Evolutionary conservation across 2,113 vertebrate genomes (phyloP).

Genomic region (Vulpes vulpes): DNA sequence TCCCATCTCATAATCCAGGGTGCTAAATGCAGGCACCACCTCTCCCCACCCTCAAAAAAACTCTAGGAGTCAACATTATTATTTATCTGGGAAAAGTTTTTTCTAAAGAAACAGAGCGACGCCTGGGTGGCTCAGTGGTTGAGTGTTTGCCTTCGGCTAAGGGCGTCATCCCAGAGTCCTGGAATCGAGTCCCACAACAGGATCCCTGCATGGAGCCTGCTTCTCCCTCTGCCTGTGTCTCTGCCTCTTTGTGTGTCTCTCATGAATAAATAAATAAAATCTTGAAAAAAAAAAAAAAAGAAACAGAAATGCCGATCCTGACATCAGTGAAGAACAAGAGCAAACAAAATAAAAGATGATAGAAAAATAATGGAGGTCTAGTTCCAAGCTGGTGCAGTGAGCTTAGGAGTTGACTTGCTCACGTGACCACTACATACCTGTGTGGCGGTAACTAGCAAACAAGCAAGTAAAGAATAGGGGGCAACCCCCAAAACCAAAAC

Average conservation of each 20-base stretch:
- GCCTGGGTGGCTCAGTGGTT: too few relatives aligned
- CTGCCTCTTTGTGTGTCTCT: too few relatives aligned
- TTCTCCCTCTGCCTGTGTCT: too few relatives aligned
- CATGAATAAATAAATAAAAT: too few relatives aligned
- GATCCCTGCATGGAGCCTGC: too few relatives aligned
- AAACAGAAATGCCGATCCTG: background rate
- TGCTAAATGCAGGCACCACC: background rate
- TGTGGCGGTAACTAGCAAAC: background rate
- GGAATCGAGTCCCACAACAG: too few relatives aligned
- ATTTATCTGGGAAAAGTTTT: background rate
- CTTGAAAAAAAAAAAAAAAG: background rate
- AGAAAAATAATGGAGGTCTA: background rate
- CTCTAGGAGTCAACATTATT: background rate
- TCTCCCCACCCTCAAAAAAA: background rate
- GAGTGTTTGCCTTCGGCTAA: too few relatives aligned
- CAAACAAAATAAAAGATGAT: background rate
- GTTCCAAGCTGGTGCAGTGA: background rate
- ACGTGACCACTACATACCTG: accelerated
- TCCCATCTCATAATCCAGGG: background rate
- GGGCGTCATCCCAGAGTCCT: too few relatives aligned
- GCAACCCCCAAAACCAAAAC: background rate
- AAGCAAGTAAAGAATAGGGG: background rate
- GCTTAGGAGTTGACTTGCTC: background rate
- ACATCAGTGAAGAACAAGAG: background rate
- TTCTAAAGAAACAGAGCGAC: background rate